Evolutionary conservation across 2,797 vertebrate genomes (phyloP), one percentile per base, ranked within the genome.

Genomic region (Danionella dracula): DNA sequence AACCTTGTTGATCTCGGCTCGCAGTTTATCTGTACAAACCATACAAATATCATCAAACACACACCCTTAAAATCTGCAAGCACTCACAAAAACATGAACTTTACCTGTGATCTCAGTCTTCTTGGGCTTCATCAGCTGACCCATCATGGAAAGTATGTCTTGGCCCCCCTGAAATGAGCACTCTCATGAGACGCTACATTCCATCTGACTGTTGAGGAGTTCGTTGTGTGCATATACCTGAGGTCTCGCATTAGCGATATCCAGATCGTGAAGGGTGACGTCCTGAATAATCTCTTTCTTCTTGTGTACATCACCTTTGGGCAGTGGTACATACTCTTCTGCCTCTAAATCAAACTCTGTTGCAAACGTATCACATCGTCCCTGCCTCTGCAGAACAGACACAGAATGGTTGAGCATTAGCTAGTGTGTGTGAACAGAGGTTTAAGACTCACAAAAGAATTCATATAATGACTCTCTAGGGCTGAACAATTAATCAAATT

Each of bases 231-330:
- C 19, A 15, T 11, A 70, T 87, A 99, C 97, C 94, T 99, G 97
- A 16, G 97, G 97, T 49, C 94, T 85, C 8, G 97, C 97, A 50
- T 99, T 99, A 69, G 96, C 94, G 38, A 98, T 81, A 57, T 99
- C 97, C 83, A 99, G 85, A 80, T 99, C 96, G 4, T 99, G 97
- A 71, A 99, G 84, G 4, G 97, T 99, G 75, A 99, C 96, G 41
- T 99, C 97, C 83, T 99, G 97, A 77, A 99, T 96, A 66, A 99
- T 97, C 82, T 99, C 97, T 78, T 98, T 99, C 86, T 99, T 99
- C 84, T 99, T 99, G 85, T 99, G 97, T 55, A 99, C 97, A 8
- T 99, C 97, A 1, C 96, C 96, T 84, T 99, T 99, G 32, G 97
- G 97, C 77, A 99, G 85, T 0, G 96, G 96, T 41, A 99, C 97